These are phyloP conservation scores for Yponomeuta evonymella DNA, from an alignment of 2,888 invertebrate species.

Conservation along the genomic window DNA sequence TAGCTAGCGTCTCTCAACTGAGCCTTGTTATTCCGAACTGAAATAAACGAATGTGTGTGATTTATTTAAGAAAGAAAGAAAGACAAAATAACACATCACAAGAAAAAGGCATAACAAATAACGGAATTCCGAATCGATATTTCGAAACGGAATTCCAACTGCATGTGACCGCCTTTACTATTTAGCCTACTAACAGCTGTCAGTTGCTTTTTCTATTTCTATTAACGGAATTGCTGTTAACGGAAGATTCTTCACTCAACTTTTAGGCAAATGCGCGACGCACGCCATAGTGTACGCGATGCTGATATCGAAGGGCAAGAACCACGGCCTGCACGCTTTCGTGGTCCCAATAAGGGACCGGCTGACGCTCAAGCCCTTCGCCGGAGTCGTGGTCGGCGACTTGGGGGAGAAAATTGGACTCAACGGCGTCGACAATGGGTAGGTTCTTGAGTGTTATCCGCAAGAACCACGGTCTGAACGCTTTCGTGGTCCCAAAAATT, in stretches of 20 bases:
- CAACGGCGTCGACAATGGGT: slow-evolving; percentile 97
- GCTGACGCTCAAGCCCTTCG: slow-evolving; percentile 80
- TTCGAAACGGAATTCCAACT: too few species aligned
- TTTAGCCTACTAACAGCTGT: too few species aligned
- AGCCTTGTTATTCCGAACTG: too few species aligned
- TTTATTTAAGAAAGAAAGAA: too few species aligned
- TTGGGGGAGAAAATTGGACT: slow-evolving; percentile 94
- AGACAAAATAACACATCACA: too few species aligned
- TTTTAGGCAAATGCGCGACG: slow-evolving; percentile 85
- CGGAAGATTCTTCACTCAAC: background rate
- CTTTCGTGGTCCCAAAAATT: slow-evolving; percentile 91
- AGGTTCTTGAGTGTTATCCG: slow-evolving; percentile 18
- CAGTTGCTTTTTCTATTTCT: too few species aligned
- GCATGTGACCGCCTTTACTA: too few species aligned
- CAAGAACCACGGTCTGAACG: slow-evolving; percentile 87
- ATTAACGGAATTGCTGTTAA: too few species aligned
- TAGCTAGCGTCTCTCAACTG: too few species aligned
- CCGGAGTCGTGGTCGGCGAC: slow-evolving; percentile 92
- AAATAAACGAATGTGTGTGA: too few species aligned
- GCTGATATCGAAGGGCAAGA: slow-evolving; percentile 84
- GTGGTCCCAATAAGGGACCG: slow-evolving; percentile 90
- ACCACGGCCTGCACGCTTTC: slow-evolving; percentile 92
- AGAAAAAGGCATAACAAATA: too few species aligned
- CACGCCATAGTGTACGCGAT: slow-evolving; percentile 93
- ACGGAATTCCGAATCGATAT: too few species aligned